Evolutionary conservation across 2,113 vertebrate genomes (phyloP).

Genomic region (Antechinus stuartii): DNA sequence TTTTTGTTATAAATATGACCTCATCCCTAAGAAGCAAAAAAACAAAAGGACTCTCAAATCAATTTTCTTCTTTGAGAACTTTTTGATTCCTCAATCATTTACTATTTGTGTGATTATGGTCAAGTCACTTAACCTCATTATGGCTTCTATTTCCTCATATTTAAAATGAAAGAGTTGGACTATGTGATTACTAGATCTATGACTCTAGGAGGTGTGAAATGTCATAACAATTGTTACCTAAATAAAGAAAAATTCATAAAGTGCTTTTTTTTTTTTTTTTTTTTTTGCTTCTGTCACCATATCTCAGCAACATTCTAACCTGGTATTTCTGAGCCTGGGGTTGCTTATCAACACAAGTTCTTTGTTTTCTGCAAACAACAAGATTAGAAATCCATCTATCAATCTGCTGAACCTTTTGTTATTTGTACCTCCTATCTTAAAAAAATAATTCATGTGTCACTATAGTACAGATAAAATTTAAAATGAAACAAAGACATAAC

Average conservation of each 20-base stretch:
- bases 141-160: too few species aligned
- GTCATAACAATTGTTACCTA: background rate
- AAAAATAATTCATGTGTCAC: conserved; percentile 6
- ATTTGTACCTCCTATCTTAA: conserved; percentile 1
- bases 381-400: background rate
- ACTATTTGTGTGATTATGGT: too few species aligned
- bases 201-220: background rate
- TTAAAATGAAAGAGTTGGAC: background rate
- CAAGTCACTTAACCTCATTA: background rate
- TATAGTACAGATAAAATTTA: background rate
- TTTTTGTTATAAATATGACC: background rate
- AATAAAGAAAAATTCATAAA: background rate
- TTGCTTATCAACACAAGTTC: background rate
- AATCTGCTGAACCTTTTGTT: background rate
- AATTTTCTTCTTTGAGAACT: background rate
- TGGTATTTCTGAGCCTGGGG: background rate
- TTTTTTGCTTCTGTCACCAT: background rate
- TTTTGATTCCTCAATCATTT: background rate
- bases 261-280: too few species aligned
- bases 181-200: background rate
- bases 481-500: conserved; percentile 1
- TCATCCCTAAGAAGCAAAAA: background rate
- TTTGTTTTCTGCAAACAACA: conserved; percentile 3
- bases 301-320: background rate
- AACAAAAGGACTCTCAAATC: background rate